phyloP scores from a whole-genome alignment of 2,888 invertebrate species.

The Megamerina dolium region DNA sequence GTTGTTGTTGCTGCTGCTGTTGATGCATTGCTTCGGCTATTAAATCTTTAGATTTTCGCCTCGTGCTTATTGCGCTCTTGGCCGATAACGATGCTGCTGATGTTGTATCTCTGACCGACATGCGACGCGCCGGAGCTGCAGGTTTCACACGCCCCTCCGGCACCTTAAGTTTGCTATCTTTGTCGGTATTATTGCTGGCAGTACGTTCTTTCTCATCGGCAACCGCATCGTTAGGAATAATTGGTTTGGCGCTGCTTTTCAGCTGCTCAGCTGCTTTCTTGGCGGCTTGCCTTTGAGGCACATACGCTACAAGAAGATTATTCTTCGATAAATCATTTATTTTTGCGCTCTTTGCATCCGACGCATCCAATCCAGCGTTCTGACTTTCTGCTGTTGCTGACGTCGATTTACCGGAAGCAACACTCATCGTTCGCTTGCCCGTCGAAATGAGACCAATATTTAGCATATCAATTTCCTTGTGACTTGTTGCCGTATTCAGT shows the following conservation, averaged over 20 bases:
- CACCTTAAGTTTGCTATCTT: constrained; percentile 45
- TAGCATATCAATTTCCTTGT: constrained; percentile 9
- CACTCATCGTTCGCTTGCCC: constrained; percentile 13
- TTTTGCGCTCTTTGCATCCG: constrained; percentile 22
- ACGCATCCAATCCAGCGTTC: constrained; percentile 10
- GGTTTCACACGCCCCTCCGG: constrained; percentile 25
- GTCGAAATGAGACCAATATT: constrained; percentile 1
- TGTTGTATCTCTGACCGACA: constrained; percentile 25
- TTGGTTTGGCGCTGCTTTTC: constrained; percentile 63
- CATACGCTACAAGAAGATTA: constrained; percentile 67
- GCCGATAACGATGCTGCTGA: not conserved
- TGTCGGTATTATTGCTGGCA: constrained; percentile 21
- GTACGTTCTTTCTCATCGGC: constrained; percentile 41
- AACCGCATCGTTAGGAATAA: constrained; percentile 32
- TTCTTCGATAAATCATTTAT: constrained; percentile 32
- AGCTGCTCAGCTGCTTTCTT: constrained; percentile 88
- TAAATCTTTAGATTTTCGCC: constrained; percentile 34
- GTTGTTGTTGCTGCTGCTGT: constrained; percentile 13
- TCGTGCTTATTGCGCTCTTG: constrained; percentile 17
- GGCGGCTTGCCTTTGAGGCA: constrained; percentile 84
- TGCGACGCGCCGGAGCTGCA: constrained; percentile 24
- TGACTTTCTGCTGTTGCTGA: constrained; percentile 17
- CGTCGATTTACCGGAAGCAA: constrained; percentile 17
- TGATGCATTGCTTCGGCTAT: constrained; percentile 7
- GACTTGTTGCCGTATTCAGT: constrained; percentile 3